Base-by-base conservation (phyloP, 2,113 vertebrate genomes). In the Mesocricetus auratus region DNA sequence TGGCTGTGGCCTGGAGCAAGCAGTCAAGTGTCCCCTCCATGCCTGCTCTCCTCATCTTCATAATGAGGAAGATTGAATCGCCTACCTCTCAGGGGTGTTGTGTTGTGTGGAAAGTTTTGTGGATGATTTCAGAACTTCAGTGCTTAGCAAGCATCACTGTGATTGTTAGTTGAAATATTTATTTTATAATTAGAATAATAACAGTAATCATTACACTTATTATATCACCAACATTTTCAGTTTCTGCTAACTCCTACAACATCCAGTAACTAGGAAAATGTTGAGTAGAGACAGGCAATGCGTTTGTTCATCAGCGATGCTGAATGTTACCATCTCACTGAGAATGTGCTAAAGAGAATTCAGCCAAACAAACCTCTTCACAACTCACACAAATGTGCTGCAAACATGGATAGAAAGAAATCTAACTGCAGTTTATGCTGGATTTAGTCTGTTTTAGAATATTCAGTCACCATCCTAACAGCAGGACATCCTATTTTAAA, bases 311-410 rank as follows among this genome's bases (percentile, higher is more conserved):
- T 93, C 88, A 83, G 71, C 50, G 66, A 92, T 91, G 87, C 4
- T 96, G 68, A 96, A 95, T 96, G 94, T 94, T 97, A 94, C 94
- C 90, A 66, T 96, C 86, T 94, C 97, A 91, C 97, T 95, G 95
- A 95, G 81, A 97, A 97, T 89, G 96, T 97, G 95, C 94, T 97
- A 94, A 96, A 79, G 71, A 96, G 96, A 97, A 97, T 96, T 97
- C 90, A 90, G 45, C 90, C 96, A 97, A 98, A 97, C 93, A 96
- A 96, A 69, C 91, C 75, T 87, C 89, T 97, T 92, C 94, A 96
- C 88, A 94, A 96, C 85, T 92, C 92, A 50, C 79, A 88, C 81
- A 97, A 96, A 97, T 92, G 94, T 97, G 95, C 92, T 97, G 42
- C 83, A 96, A 97, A 94, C 77, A 97, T 13, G n/a, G 85, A 78